phyloP scores from a whole-genome alignment of 1,140 invertebrate genomes.

The Megalonaias nervosa region DNA sequence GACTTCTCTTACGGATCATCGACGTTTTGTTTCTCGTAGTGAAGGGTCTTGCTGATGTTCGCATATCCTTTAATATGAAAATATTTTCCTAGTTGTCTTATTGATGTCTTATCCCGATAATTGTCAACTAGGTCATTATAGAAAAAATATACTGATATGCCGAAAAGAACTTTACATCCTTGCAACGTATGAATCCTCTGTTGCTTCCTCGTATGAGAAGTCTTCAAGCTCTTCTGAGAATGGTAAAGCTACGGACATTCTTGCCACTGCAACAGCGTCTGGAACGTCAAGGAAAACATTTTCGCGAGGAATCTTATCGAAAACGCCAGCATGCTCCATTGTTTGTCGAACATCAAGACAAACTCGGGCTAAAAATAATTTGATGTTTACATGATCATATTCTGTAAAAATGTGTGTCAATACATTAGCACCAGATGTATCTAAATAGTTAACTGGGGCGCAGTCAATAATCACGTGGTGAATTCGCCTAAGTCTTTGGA shows the following conservation, averaged over 20 bases:
- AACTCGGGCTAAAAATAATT: constrained; percentile 58
- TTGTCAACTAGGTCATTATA: too few relatives aligned
- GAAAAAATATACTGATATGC: too few relatives aligned
- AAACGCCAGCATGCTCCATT: constrained; percentile 57
- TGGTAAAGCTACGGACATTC: constrained; percentile 41
- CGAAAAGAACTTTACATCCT: too few relatives aligned
- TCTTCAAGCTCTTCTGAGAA: constrained; percentile 46
- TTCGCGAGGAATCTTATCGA: constrained; percentile 55
- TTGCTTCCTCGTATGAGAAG: constrained; percentile 62
- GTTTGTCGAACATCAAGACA: constrained; percentile 51
- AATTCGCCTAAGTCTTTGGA: constrained; percentile 51
- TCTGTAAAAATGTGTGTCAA: constrained; percentile 65
- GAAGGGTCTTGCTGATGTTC: too few relatives aligned
- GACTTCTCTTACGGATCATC: too few relatives aligned
- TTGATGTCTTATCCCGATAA: too few relatives aligned
- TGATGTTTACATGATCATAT: constrained; percentile 61
- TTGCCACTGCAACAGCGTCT: constrained; percentile 59
- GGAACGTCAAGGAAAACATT: constrained; percentile 60
- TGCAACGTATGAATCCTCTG: constrained; percentile 63
- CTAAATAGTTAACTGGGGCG: constrained; percentile 69
- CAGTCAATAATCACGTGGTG: constrained; percentile 71
- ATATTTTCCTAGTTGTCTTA: too few relatives aligned
- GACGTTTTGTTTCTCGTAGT: too few relatives aligned
- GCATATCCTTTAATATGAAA: too few relatives aligned
- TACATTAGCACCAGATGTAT: constrained; percentile 71